Conservation (phyloP, 2,888 invertebrate genomes). For the Sarcophaga subvicina region DNA sequence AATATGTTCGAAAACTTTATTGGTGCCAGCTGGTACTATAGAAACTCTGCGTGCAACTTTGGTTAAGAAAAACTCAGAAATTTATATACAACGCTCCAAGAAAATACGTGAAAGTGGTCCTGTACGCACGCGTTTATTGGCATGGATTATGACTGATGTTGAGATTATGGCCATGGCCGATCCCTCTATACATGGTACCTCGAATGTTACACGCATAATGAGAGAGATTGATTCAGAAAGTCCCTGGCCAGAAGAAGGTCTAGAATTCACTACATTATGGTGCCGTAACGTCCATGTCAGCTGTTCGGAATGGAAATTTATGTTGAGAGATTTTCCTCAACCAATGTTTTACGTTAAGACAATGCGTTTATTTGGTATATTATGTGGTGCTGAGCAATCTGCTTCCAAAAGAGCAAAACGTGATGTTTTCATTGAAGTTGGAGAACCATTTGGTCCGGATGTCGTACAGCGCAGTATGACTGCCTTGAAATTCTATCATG, state of each 20-base stretch:
- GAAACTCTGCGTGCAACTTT: slow-evolving; percentile 95
- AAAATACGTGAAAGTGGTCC: slow-evolving; percentile 84
- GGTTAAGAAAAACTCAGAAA: slow-evolving; percentile 95
- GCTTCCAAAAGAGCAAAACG: slow-evolving; percentile 85
- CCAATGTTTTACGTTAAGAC: slow-evolving; percentile 93
- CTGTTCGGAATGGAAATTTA: slow-evolving; percentile 93
- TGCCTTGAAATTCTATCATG: slow-evolving; percentile 98
- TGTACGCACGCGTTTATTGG: slow-evolving; percentile 89
- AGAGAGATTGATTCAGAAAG: slow-evolving; percentile 93
- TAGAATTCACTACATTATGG: slow-evolving; percentile 96
- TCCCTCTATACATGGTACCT: slow-evolving; percentile 91
- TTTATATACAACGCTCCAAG: slow-evolving; percentile 95
- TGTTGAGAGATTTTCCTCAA: slow-evolving; percentile 97
- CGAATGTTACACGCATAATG: slow-evolving; percentile 88
- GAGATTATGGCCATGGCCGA: slow-evolving; percentile 90
- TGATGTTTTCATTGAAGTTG: slow-evolving; percentile 85
- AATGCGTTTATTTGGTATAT: slow-evolving; percentile 93
- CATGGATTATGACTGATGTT: slow-evolving; percentile 90
- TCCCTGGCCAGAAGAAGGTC: slow-evolving; percentile 94
- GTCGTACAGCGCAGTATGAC: slow-evolving; percentile 96
- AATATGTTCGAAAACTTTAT: slow-evolving; percentile 90
- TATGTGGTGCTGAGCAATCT: slow-evolving; percentile 94
- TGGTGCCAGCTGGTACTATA: slow-evolving; percentile 90
- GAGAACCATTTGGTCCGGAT: slow-evolving; percentile 91
- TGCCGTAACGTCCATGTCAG: slow-evolving; percentile 92